Percentiles rank a stretch among this genome's conserved stretches.
Conservation (phyloP, 2,113 vertebrate genomes). For the Sprattus sprattus region DNA sequence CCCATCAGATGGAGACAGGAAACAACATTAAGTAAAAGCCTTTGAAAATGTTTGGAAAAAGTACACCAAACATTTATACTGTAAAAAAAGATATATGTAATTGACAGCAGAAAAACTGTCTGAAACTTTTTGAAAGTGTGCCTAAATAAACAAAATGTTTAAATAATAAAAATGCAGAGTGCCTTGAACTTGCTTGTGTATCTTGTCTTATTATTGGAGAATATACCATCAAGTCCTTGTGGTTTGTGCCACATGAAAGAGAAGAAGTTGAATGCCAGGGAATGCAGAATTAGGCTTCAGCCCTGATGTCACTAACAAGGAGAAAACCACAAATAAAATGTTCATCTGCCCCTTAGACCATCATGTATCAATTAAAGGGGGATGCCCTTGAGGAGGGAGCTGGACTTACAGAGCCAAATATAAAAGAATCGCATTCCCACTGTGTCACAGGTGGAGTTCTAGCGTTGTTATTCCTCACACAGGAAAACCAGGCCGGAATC, state of each 20-base stretch:
- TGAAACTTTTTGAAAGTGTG: too few species aligned
- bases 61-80: too few species aligned
- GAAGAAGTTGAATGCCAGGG: background rate
- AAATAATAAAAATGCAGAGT: too few species aligned
- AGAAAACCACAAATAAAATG: background rate
- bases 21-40: too few species aligned
- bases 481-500: constrained; percentile 41
- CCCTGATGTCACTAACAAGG: background rate
- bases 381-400: constrained; percentile 28
- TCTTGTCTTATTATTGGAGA: too few species aligned
- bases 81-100: too few species aligned
- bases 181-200: too few species aligned
- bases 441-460: constrained; percentile 35
- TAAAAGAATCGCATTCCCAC: constrained; percentile 31
- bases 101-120: too few species aligned
- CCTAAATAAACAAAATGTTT: too few species aligned
- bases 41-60: background rate
- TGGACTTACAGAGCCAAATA: background rate
- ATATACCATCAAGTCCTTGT: too few species aligned
- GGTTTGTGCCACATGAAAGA: background rate
- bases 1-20: background rate
- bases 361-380: background rate
- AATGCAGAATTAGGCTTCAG: background rate
- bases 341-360: background rate
- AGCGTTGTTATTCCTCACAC: constrained; percentile 47